A percentile compares a stretch with the other conserved stretches of the same genome.
Evolutionary conservation across 2,888 invertebrate genomes (phyloP).

Genomic region (Oscheius sp.): DNA sequence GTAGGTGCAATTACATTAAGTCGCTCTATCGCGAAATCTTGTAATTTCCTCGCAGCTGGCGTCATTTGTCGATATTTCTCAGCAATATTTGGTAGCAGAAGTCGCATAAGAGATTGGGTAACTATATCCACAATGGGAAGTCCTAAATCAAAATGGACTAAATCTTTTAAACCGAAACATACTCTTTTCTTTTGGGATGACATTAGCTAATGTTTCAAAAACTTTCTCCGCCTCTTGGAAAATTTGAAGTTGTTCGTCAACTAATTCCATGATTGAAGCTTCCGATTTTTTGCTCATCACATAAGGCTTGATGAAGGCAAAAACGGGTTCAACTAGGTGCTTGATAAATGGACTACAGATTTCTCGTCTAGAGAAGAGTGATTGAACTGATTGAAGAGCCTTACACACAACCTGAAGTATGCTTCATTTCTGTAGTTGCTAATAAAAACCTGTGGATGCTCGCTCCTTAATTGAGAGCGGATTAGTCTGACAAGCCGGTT

Average conservation of each 20-base stretch:
- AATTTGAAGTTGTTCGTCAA: constrained; percentile 79
- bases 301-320: constrained; percentile 21
- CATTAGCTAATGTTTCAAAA: constrained; percentile 81
- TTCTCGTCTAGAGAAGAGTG: constrained; percentile 81
- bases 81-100: constrained; percentile 77
- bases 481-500: constrained; percentile 39
- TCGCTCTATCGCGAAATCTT: constrained; percentile 88
- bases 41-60: constrained; percentile 74
- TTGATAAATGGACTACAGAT: constrained; percentile 71
- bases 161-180: too few relatives aligned
- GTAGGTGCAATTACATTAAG: constrained; percentile 83
- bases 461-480: constrained; percentile 41
- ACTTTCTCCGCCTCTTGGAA: constrained; percentile 80
- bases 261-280: constrained; percentile 70
- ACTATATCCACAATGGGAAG: constrained; percentile 87
- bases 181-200: constrained; percentile 78
- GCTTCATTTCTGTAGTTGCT: too few relatives aligned
- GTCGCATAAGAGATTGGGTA: constrained; percentile 88
- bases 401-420: constrained; percentile 79
- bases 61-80: constrained; percentile 71
- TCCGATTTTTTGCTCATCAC: constrained; percentile 10
- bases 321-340: constrained; percentile 33
- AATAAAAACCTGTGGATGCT: constrained; percentile 42
- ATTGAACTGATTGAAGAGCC: constrained; percentile 82
- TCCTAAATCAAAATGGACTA: too few relatives aligned